Evolutionary conservation across 2,888 invertebrate species (phyloP).

Genomic region (Trissolcus brochymenae): DNA sequence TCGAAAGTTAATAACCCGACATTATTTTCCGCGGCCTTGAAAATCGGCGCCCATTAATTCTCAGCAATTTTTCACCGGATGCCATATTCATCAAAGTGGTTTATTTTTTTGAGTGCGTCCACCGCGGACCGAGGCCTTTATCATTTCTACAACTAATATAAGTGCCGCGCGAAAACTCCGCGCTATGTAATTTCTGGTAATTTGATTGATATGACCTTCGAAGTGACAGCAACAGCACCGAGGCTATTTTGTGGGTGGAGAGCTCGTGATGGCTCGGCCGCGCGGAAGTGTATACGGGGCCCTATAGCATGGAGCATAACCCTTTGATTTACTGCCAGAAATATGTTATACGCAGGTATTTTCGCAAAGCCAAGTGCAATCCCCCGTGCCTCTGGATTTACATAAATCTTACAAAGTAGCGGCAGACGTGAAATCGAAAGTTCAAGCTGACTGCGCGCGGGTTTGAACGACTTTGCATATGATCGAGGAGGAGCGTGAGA

Average conservation of each 20-base stretch:
- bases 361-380: slow-evolving; percentile 33
- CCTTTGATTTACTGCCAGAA: slow-evolving; percentile 72
- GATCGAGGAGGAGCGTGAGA: slow-evolving; percentile 53
- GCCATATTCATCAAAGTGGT: slow-evolving; percentile 19
- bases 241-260: slow-evolving; percentile 44
- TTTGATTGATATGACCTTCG: slow-evolving; percentile 41
- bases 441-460: slow-evolving; percentile 61
- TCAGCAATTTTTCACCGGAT: slow-evolving; percentile 12
- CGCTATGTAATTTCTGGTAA: slow-evolving; percentile 43
- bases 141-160: slow-evolving; percentile 14
- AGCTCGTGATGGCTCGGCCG: slow-evolving; percentile 2
- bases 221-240: slow-evolving; percentile 33
- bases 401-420: slow-evolving; percentile 70
- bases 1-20: slow-evolving; percentile 46
- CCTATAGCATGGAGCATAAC: slow-evolving; percentile 63
- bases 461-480: slow-evolving; percentile 33
- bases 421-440: slow-evolving; percentile 71
- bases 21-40: slow-evolving; percentile 35
- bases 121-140: slow-evolving; percentile 9
- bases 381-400: slow-evolving; percentile 65
- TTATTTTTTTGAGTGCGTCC: slow-evolving; percentile 15
- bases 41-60: slow-evolving; percentile 29
- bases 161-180: slow-evolving; percentile 8
- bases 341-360: slow-evolving; percentile 55
- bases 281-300: slow-evolving; percentile 51